These are phyloP conservation scores for Sporophila hypoxantha DNA, from an alignment of 2,113 vertebrate species.

Conservation along the genomic window DNA sequence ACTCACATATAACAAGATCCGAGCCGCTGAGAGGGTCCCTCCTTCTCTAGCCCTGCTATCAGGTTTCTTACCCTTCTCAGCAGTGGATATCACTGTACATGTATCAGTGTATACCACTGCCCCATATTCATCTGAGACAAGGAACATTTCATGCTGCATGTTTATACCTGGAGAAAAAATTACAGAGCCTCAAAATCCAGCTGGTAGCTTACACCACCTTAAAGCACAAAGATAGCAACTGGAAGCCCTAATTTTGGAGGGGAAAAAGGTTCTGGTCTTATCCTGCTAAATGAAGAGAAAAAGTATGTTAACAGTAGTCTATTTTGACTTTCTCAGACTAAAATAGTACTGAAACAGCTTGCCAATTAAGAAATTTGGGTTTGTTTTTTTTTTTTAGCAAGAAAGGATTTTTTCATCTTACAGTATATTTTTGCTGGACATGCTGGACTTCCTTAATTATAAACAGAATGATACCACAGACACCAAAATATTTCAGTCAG, in stretches of 20 bases:
- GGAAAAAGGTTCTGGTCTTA: neutral
- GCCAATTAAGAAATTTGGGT: neutral
- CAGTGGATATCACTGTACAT: neutral
- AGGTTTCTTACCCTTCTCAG: neutral
- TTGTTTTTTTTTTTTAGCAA: neutral
- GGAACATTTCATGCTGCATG: neutral
- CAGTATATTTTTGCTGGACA: neutral
- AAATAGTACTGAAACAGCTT: neutral
- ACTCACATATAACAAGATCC: neutral
- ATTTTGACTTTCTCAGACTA: neutral
- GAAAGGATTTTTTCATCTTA: neutral
- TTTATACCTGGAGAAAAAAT: neutral
- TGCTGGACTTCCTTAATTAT: neutral
- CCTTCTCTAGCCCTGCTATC: neutral
- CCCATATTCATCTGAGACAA: neutral
- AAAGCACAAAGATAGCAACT: neutral
- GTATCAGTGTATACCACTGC: neutral
- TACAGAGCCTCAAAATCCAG: neutral
- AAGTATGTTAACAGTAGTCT: neutral
- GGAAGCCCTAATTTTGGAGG: neutral
- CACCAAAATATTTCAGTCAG: neutral
- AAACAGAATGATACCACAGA: neutral
- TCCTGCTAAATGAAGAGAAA: neutral
- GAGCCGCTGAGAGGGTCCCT: neutral
- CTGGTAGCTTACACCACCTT: neutral